These are phyloP conservation scores for Amniataba percoides DNA, from an alignment of 2,797 vertebrate genomes.

Conservation along the genomic window DNA sequence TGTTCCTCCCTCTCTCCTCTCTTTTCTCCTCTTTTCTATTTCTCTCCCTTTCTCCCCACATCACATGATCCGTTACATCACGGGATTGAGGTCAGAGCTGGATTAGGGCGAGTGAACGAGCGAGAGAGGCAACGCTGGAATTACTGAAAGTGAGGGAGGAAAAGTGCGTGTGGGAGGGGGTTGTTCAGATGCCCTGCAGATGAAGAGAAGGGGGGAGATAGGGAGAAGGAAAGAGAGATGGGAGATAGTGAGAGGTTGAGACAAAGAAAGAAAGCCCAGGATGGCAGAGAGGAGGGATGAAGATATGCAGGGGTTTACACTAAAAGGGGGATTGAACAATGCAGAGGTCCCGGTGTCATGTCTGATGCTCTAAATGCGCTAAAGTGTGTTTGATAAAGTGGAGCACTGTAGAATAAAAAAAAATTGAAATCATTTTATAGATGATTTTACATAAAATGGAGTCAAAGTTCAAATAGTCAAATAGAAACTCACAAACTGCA, in stretches of 20 bases:
- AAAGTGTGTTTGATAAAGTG: constrained; percentile 30
- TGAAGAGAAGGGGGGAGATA: constrained; percentile 44
- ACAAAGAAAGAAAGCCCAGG: constrained; percentile 46
- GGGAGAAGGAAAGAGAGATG: constrained; percentile 31
- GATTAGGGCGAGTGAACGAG: constrained; percentile 81
- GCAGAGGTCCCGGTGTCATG: constrained; percentile 16
- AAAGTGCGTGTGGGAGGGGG: constrained; percentile 27
- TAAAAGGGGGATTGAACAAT: constrained; percentile 57
- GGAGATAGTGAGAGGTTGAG: constrained; percentile 37
- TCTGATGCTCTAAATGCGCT: constrained; percentile 42
- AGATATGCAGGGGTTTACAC: constrained; percentile 38
- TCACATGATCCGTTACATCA: constrained; percentile 89
- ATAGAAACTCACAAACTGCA: constrained; percentile 12
- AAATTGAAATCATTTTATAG: background rate
- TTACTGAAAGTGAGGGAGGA: constrained; percentile 74
- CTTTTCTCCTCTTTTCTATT: constrained; percentile 52
- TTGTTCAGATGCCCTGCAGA: constrained; percentile 48
- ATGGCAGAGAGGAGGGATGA: constrained; percentile 11
- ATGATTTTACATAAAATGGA: constrained; percentile 15
- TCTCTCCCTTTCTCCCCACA: constrained; percentile 59
- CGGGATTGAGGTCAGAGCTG: constrained; percentile 88
- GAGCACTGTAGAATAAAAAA: constrained; percentile 23
- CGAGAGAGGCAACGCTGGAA: constrained; percentile 69
- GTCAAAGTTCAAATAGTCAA: constrained; percentile 35
- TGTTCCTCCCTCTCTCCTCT: constrained; percentile 49